Evolutionary conservation across 2,888 invertebrate species (phyloP), one percentile per base, ranked within the genome.

Genomic region (Zygaena filipendulae): DNA sequence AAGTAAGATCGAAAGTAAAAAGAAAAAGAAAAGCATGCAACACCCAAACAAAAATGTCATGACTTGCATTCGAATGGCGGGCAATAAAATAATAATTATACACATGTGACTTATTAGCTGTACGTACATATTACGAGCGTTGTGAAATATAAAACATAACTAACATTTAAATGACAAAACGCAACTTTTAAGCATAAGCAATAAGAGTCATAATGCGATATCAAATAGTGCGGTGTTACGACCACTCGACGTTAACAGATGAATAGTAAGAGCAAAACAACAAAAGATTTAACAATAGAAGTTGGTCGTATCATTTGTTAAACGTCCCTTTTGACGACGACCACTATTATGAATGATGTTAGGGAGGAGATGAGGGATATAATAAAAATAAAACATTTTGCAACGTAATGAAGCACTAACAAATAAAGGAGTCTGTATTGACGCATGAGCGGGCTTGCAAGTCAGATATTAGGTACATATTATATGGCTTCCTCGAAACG

Each of bases 51-150:
- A 46, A 51, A 48, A 43, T 56, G 59, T 45, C 64, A 64, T 70
- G 67, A 67, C 64, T 69, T 59, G 71, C 67, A 62, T 68, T 66
- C 68, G 59, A 50, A 66, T 59, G 47, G 59, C 55, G 48, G 45
- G 59, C 71, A 70, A 72, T 74, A 74, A 75, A 74, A 74, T 72
- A 72, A 75, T 75, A 74, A 77, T 77, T 75, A 72, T 71, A 74
- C 71, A 67, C 72, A 68, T 71, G 69, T 69, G 71, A 75, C 70
- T 70, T 75, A 75, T 75, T 74, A 74, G 63, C 63, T 56, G 45
- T 61, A 62, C 63, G 60, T 61, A 62, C 63, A 60, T 53, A 59
- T 60, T 59, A 55, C 55, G 55, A 49, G 58, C 53, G 54, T 56
- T 56, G 56, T 46, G 50, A 56, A 62, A n/a, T 57, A 57, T 57